Base-by-base conservation (phyloP, 2,888 invertebrate species). In the Osmoderma eremita region DNA sequence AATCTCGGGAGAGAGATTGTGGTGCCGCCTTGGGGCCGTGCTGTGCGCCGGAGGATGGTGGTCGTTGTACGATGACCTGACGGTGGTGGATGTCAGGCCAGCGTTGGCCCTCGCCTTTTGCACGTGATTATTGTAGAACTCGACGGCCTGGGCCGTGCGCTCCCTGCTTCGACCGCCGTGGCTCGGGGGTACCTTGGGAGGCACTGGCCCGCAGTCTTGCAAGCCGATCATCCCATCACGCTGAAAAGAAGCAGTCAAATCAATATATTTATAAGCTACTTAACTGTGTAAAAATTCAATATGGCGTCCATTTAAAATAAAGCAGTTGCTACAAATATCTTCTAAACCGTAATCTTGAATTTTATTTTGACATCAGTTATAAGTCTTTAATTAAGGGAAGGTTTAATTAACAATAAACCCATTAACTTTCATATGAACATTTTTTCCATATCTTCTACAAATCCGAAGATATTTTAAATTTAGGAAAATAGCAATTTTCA, bases 121-220 rank as follows among this genome's bases (percentile, higher is more conserved):
- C 66, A 86, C 83, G 76, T 83, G 84, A 70, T 81, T 84, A 76
- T 85, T 85, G 79, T 85, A 86, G 75, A 84, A 86, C 71, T 86
- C 86, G 65, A 85, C 84, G 36, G 86, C 85, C 74, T 84, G 84
- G 72, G 83, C 81, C 67, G 84, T 80, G 67, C 84, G 80, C 72
- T 84, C 84, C 62, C 83, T 77, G 62, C 71, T 67, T 74, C 72
- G 63, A 68, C 73, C 64, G 72, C 70, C 71, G 63, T 78, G 72
- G 69, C 30, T 30, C 30, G 71, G 71, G 63, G 79, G 79, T 78
- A 80, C 81, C 76, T 81, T 78, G 72, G 81, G 80, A 77, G 82
- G 81, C 80, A 81, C 80, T 71, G 81, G 81, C 77, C 81, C 81
- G 77, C 81, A 81, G 78, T 83, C 83, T 78, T 82, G 81, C 82